Conservation (phyloP, 2,113 vertebrate species). For the Protobothrops mucrosquamatus region DNA sequence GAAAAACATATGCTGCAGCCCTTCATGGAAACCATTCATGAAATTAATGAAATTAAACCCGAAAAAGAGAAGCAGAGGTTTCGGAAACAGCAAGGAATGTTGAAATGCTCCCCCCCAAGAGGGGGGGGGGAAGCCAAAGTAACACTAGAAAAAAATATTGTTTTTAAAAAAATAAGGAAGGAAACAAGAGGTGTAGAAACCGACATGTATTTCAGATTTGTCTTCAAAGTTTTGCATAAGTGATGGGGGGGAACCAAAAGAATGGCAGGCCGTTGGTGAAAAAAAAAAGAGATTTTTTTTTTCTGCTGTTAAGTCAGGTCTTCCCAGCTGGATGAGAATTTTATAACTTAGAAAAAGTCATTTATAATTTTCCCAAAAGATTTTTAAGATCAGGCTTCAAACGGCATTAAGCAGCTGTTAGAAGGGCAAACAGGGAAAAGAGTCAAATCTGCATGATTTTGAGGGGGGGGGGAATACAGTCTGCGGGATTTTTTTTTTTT, state of each 20-base stretch:
- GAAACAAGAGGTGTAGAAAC: background rate
- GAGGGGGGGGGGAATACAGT: background rate
- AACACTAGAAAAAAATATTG: background rate
- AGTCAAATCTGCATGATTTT: background rate
- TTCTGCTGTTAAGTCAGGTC: fast-evolving
- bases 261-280: background rate
- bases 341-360: background rate
- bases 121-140: fast-evolving
- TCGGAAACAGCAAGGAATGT: background rate
- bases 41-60: background rate
- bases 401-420: background rate
- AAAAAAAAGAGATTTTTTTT: background rate
- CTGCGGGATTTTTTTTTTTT: background rate
- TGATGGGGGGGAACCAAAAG: fast-evolving
- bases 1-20: background rate
- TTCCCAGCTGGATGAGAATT: background rate
- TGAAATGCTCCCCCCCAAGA: background rate
- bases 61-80: background rate
- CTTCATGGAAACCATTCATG: background rate
- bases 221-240: background rate
- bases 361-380: background rate
- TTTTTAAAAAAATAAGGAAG: background rate
- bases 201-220: background rate
- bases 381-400: background rate
- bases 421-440: background rate